Evolutionary conservation across 1,140 invertebrate species (phyloP).

Genomic region (Maconellicoccus hirsutus): DNA sequence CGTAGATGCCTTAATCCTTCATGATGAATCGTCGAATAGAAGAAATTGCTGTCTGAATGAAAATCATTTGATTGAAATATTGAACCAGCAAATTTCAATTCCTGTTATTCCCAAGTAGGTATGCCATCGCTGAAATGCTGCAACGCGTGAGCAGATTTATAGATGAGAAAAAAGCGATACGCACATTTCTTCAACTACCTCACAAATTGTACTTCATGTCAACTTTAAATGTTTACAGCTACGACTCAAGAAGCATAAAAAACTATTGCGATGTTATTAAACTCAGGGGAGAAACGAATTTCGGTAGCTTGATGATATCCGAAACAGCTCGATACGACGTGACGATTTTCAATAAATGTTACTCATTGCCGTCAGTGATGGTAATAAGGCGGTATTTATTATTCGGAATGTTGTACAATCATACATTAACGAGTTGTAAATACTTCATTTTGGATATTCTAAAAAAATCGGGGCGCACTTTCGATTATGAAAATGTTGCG

Average conservation of each 20-base stretch:
- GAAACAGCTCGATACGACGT: slow-evolving; percentile 86
- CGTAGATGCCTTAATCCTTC: slow-evolving; percentile 82
- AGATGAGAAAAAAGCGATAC: too few species aligned
- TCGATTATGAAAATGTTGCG: too few species aligned
- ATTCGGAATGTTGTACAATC: too few species aligned
- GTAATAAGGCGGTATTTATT: too few species aligned
- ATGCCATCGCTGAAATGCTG: neutral
- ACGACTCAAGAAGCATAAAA: slow-evolving; percentile 67
- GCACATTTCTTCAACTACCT: too few species aligned
- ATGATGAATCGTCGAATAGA: slow-evolving; percentile 79
- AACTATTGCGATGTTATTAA: slow-evolving; percentile 59
- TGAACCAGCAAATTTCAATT: slow-evolving; percentile 62
- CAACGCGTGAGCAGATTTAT: too few species aligned
- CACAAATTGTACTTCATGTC: too few species aligned
- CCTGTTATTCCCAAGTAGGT: slow-evolving; percentile 92
- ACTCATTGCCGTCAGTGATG: too few species aligned
- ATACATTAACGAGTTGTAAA: too few species aligned
- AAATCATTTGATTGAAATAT: slow-evolving; percentile 58
- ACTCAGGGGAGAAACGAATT: slow-evolving; percentile 67
- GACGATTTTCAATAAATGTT: slow-evolving; percentile 81
- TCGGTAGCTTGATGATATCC: slow-evolving; percentile 89
- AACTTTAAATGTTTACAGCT: slow-evolving; percentile 52
- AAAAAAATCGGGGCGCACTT: too few species aligned
- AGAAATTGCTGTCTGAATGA: slow-evolving; percentile 75
- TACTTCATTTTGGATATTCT: too few species aligned